A percentile compares a stretch with the other conserved stretches of the same genome.
Evolutionary conservation across 2,797 vertebrate species (phyloP).

Genomic region (Crax fasciolata): DNA sequence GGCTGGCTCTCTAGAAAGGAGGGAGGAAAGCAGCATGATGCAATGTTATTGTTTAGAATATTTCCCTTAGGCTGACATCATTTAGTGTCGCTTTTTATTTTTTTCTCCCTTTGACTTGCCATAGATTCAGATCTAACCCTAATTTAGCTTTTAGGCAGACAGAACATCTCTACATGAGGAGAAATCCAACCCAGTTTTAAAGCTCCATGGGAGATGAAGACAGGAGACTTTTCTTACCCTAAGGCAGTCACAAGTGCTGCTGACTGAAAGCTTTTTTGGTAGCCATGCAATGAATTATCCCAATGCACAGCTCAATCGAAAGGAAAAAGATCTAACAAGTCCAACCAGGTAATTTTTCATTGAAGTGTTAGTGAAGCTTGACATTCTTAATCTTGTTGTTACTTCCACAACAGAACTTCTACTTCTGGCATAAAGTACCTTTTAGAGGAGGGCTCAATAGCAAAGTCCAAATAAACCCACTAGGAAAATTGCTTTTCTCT

Average conservation of each 20-base stretch:
- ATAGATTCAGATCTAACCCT: neutral
- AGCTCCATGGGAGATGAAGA: slow-evolving; percentile 18
- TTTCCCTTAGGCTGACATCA: neutral
- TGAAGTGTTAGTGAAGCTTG: slow-evolving; percentile 41
- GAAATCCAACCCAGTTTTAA: slow-evolving; percentile 40
- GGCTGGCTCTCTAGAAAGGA: neutral
- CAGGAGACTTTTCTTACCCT: slow-evolving; percentile 34
- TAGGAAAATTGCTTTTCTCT: neutral
- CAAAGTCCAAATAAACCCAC: neutral
- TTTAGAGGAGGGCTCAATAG: neutral
- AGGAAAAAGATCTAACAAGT: slow-evolving; percentile 58
- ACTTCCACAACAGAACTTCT: neutral
- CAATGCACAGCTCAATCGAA: slow-evolving; percentile 29
- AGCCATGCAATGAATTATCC: slow-evolving; percentile 39
- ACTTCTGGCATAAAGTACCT: neutral
- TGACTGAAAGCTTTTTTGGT: slow-evolving; percentile 58
- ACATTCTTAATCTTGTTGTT: neutral
- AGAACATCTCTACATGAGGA: neutral
- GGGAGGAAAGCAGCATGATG: neutral
- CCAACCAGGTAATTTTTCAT: slow-evolving; percentile 28
- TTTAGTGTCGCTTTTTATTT: neutral
- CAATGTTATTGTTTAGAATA: neutral
- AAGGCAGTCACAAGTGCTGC: slow-evolving; percentile 11
- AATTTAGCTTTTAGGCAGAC: neutral
- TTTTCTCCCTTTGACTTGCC: neutral